Conservation (phyloP, 2,113 vertebrate genomes). For the Pterophyllum scalare region DNA sequence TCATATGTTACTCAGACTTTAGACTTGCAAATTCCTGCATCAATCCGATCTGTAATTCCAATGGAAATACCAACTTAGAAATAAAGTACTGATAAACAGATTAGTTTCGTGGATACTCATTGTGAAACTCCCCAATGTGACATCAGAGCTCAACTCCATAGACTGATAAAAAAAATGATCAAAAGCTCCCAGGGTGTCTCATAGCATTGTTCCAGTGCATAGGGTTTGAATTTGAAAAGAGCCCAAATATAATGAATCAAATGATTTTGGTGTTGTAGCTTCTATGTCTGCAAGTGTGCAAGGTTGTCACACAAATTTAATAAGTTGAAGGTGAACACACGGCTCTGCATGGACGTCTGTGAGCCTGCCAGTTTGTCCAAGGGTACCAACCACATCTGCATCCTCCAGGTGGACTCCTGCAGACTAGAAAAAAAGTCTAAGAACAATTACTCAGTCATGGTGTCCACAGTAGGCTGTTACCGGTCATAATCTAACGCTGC, state of each 20-base stretch:
- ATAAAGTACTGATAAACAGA: too few relatives aligned
- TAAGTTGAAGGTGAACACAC: not conserved
- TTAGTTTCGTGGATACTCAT: not conserved
- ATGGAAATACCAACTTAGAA: too few relatives aligned
- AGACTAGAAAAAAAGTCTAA: too few relatives aligned
- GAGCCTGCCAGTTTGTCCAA: not conserved
- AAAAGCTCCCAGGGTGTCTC: not conserved
- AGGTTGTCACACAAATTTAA: not conserved
- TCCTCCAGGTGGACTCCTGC: not conserved
- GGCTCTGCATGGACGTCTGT: not conserved
- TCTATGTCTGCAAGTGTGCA: not conserved
- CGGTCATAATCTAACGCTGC: not conserved
- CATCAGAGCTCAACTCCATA: not conserved
- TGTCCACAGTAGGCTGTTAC: not conserved
- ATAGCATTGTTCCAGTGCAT: fast-evolving
- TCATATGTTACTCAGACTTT: not conserved
- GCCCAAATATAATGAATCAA: not conserved
- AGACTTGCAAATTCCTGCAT: not conserved
- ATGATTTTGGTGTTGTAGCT: not conserved
- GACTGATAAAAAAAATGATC: not conserved
- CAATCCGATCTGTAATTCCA: fast-evolving
- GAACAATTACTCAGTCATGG: too few relatives aligned
- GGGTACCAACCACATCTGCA: not conserved
- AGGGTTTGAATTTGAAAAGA: not conserved
- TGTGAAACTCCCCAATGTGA: not conserved